Evolutionary conservation across 2,113 vertebrate genomes (phyloP).

Genomic region (Phaetusa simplex): DNA sequence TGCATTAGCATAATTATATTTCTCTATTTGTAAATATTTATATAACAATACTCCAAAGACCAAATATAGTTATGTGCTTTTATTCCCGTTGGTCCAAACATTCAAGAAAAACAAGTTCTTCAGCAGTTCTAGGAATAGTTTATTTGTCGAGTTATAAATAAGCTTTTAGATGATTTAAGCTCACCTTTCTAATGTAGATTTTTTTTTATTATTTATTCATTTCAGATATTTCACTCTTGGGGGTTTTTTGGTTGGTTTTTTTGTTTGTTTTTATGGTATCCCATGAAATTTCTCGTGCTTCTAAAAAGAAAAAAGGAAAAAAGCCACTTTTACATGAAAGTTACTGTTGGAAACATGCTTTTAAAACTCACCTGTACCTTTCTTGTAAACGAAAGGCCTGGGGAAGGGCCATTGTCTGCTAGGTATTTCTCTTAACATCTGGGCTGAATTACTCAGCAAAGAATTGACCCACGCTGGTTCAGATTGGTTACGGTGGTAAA

Average conservation of each 20-base stretch:
- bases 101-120: constrained; percentile 37
- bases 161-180: not conserved
- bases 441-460: constrained; percentile 70
- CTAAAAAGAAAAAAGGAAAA: not conserved
- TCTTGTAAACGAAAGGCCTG: not conserved
- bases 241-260: not conserved
- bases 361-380: constrained; percentile 55
- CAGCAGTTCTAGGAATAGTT: not conserved
- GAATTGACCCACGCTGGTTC: constrained; percentile 63
- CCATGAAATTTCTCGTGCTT: not conserved
- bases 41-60: not conserved
- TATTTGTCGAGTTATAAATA: not conserved
- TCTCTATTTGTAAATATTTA: constrained; percentile 34
- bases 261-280: not conserved
- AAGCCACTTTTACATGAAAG: not conserved
- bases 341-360: not conserved
- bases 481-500: constrained; percentile 75
- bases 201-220: not conserved
- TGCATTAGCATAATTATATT: constrained; percentile 24
- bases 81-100: not conserved
- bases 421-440: constrained; percentile 43
- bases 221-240: not conserved
- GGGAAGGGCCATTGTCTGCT: not conserved
- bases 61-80: not conserved
- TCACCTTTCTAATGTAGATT: not conserved